Base-by-base conservation (phyloP, 2,113 vertebrate genomes). In the Pheucticus melanocephalus region DNA sequence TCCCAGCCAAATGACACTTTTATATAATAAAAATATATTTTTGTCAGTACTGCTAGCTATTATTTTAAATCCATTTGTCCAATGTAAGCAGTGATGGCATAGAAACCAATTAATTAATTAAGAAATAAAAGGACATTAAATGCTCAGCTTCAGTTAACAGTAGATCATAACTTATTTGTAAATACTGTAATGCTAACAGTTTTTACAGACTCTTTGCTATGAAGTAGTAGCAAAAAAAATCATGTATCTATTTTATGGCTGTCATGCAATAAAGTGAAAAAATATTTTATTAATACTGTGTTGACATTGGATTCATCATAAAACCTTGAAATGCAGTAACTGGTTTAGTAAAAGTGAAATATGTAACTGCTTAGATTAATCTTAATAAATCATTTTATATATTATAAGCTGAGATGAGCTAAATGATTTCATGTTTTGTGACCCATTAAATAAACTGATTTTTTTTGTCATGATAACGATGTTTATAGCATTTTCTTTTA, bases 171-270 rank as follows among this genome's bases (percentile, higher is more conserved):
- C 5, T 45, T 94, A 53, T 60, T 86, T 86, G 47, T 65, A 93
- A 82, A 60, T 9, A 60, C 13, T 2, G 1, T 54, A 77, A 57
- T 39, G 6, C 5, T 53, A 44, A 6, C 0, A 5, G 9, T 35
- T 79, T 63, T 68, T 92, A 24, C 23, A 42, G 21, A 47, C 2
- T 71, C n/a, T 76, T 71, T 86, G 14, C 5, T 80, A 6, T 48
- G 63, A 93, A 73, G 31, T 64, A 82, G 45, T 1, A 2, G 11
- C 31, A 64, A 85, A 82, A 53, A 39, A 39, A 39, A 39, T 39
- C 39, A 39, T 39, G 22, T 16, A 90, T 95, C 75, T 94, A 54
- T 92, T 97, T 96, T 33, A 88, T 56, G 82, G 19, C 50, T 78
- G 15, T 86, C 35, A 84, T 59, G 25, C 37, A 61, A 77, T 9